Evolutionary conservation across 2,797 vertebrate species (phyloP).

Genomic region (Myotis myotis): DNA sequence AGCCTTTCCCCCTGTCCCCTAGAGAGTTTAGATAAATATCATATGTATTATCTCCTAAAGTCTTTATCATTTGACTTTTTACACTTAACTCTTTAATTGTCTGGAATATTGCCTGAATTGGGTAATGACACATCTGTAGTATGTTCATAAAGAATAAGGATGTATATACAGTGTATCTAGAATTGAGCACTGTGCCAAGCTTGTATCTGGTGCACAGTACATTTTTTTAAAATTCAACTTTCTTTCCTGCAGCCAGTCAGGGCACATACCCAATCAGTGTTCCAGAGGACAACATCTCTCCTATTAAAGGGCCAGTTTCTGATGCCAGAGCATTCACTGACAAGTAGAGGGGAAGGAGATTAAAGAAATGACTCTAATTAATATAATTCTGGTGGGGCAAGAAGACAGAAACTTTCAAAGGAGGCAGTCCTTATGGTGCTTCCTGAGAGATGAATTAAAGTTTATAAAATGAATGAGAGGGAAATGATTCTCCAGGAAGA

Average conservation of each 20-base stretch:
- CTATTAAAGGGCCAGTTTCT: neutral
- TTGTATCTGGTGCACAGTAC: neutral
- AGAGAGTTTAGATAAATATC: neutral
- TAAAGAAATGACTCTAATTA: neutral
- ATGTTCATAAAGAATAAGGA: neutral
- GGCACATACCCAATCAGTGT: neutral
- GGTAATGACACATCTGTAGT: neutral
- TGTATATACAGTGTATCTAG: neutral
- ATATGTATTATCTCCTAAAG: neutral
- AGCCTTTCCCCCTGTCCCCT: neutral
- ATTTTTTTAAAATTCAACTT: neutral
- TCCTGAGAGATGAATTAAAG: neutral
- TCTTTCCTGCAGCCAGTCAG: neutral
- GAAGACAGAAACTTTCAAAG: neutral
- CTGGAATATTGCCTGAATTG: constrained; percentile 25
- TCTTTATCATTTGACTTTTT: constrained; percentile 25
- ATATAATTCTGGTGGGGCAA: neutral
- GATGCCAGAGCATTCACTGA: neutral
- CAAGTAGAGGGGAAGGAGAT: neutral
- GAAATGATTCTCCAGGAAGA: neutral
- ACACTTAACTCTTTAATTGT: neutral
- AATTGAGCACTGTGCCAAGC: neutral
- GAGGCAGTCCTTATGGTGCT: neutral
- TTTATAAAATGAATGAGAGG: neutral
- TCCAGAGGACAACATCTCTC: neutral